Conservation (phyloP, 2,888 invertebrate species). For the Mystacides longicornis region DNA sequence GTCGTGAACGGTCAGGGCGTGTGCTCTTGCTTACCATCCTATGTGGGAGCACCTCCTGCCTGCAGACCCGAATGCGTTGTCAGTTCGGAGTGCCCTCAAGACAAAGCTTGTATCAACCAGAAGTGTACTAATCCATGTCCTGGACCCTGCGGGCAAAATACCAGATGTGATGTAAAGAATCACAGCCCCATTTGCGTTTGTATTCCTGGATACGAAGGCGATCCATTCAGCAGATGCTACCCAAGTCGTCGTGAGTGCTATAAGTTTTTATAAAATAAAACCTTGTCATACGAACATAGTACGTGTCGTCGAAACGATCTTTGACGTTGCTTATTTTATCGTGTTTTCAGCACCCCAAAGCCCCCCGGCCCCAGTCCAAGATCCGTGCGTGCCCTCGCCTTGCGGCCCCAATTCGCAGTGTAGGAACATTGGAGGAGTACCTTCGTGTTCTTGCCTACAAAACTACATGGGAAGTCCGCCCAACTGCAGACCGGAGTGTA, state of each 20-base stretch:
- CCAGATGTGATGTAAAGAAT: conserved; percentile 66
- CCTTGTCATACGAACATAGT: too few species aligned
- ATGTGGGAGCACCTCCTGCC: conserved; percentile 65
- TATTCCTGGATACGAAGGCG: conserved; percentile 52
- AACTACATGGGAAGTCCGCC: conserved; percentile 59
- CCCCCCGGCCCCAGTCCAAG: conserved; percentile 35
- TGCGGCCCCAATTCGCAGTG: conserved; percentile 60
- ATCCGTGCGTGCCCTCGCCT: conserved; percentile 61
- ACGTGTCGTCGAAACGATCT: too few species aligned
- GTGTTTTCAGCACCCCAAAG: conserved; percentile 33
- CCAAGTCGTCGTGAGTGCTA: conserved; percentile 41
- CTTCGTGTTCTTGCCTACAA: conserved; percentile 56
- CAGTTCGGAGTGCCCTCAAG: conserved; percentile 65
- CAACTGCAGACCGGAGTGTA: conserved; percentile 60
- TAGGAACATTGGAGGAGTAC: conserved; percentile 45
- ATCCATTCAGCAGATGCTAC: conserved; percentile 60
- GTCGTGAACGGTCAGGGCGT: conserved; percentile 63
- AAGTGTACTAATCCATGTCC: conserved; percentile 75
- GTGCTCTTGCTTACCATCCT: conserved; percentile 67
- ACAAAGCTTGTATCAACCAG: conserved; percentile 66
- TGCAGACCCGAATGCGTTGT: conserved; percentile 74
- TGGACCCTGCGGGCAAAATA: conserved; percentile 59
- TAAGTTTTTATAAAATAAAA: too few species aligned
- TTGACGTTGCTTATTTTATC: too few species aligned
- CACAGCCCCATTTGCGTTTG: conserved; percentile 77